Conservation (phyloP, 2,797 vertebrate genomes). For the Protonibea diacanthus region DNA sequence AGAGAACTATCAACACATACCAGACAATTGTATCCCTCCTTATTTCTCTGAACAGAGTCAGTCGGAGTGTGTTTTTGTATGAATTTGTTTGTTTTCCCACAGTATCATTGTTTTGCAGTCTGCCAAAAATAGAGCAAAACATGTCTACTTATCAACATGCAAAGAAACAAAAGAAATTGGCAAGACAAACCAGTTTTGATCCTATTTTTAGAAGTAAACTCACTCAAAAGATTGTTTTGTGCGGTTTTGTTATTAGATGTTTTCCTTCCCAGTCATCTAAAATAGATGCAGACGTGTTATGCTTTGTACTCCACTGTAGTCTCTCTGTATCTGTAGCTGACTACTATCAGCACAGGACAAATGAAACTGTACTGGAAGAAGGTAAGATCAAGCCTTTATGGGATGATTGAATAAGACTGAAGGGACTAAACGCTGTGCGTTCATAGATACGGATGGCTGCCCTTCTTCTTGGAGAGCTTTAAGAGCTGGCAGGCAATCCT, state of each 20-base stretch:
- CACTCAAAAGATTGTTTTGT: constrained; percentile 67
- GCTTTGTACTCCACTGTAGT: constrained; percentile 37
- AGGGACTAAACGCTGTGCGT: constrained; percentile 9
- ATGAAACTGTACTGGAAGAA: constrained; percentile 43
- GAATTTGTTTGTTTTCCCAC: constrained; percentile 66
- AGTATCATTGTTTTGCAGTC: constrained; percentile 65
- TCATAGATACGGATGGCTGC: constrained; percentile 39
- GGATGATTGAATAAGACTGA: constrained; percentile 48
- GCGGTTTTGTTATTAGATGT: constrained; percentile 67
- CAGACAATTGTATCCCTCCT: constrained; percentile 23
- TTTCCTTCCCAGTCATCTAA: constrained; percentile 70
- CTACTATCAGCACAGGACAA: constrained; percentile 38
- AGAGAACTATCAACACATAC: constrained; percentile 20
- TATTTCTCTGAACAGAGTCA: constrained; percentile 16
- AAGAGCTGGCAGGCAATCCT: background rate
- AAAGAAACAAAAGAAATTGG: constrained; percentile 73
- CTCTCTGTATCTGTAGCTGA: constrained; percentile 37
- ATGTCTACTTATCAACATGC: constrained; percentile 59
- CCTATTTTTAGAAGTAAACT: constrained; percentile 74
- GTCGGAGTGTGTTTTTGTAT: constrained; percentile 39
- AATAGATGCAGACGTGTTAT: constrained; percentile 63
- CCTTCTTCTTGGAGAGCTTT: constrained; percentile 32
- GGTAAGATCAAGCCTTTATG: constrained; percentile 44
- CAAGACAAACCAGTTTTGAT: constrained; percentile 66
- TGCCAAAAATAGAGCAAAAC: constrained; percentile 70